Conservation (phyloP, 1,140 invertebrate genomes). For the Ptiloglossa arizonensis region DNA sequence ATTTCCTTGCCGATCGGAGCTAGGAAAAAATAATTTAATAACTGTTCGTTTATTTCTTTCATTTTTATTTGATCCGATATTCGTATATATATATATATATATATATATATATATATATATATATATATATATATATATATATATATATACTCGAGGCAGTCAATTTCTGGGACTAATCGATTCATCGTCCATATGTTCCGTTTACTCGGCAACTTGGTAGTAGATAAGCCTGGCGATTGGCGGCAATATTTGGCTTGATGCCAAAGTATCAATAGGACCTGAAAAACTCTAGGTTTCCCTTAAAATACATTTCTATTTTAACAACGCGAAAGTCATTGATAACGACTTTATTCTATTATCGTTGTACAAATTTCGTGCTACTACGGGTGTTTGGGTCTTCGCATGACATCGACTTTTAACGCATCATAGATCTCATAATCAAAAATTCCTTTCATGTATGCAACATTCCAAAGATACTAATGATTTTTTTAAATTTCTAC, state of each 20-base stretch:
- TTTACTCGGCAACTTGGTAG: neutral
- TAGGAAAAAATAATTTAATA: neutral
- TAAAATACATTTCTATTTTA: slow-evolving; percentile 44
- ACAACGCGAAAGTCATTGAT: slow-evolving; percentile 21
- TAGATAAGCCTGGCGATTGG: neutral
- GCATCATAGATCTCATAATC: too few species aligned
- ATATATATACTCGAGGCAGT: neutral
- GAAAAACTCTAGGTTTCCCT: slow-evolving; percentile 24
- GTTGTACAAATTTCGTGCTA: neutral
- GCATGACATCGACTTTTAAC: neutral
- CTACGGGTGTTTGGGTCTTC: neutral
- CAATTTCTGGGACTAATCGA: neutral
- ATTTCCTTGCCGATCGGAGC: neutral
- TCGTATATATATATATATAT: too few species aligned
- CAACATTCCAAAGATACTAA: too few species aligned
- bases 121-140: too few species aligned
- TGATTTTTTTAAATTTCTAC: too few species aligned
- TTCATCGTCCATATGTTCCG: slow-evolving; percentile 2
- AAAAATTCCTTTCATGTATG: too few species aligned
- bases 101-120: too few species aligned
- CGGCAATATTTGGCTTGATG: slow-evolving; percentile 15
- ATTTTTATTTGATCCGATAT: too few species aligned
- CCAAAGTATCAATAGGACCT: slow-evolving; percentile 18
- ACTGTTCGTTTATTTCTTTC: too few species aligned
- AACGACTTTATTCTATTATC: neutral